Evolutionary conservation across 2,113 vertebrate genomes (phyloP).

Genomic region (Heterochromis multidens): DNA sequence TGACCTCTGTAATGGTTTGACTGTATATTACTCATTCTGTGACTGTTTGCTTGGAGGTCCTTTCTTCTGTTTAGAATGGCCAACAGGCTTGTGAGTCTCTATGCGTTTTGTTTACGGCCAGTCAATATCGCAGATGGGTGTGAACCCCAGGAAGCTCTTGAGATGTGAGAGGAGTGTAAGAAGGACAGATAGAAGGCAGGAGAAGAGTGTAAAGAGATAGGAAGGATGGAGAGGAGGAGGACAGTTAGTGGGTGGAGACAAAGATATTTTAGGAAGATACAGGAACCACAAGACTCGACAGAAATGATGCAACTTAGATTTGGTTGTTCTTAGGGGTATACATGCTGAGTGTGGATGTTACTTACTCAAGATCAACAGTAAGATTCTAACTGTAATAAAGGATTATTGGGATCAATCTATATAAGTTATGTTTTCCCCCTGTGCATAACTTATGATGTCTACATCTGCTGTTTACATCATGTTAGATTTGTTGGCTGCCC

Average conservation of each 20-base stretch:
- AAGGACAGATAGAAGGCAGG: neutral
- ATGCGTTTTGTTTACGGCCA: slow-evolving; percentile 67
- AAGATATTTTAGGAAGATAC: neutral
- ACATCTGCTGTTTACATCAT: neutral
- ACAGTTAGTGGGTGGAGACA: neutral
- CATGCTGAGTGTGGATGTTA: neutral
- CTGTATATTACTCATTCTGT: neutral
- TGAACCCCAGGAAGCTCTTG: slow-evolving; percentile 18
- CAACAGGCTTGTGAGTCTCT: slow-evolving; percentile 12
- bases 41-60: slow-evolving; percentile 36
- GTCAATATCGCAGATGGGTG: slow-evolving; percentile 66
- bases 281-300: neutral
- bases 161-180: neutral
- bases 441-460: neutral
- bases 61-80: slow-evolving; percentile 48
- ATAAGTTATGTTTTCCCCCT: neutral
- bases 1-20: neutral
- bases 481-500: neutral
- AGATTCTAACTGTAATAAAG: neutral
- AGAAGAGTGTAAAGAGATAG: neutral
- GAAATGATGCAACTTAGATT: neutral
- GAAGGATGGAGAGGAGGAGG: neutral
- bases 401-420: neutral
- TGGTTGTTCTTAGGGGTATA: neutral
- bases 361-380: neutral